A percentile compares a stretch with the other conserved stretches of the same genome.
Evolutionary conservation across 2,797 vertebrate genomes (phyloP).

Genomic region (Oreortyx pictus): DNA sequence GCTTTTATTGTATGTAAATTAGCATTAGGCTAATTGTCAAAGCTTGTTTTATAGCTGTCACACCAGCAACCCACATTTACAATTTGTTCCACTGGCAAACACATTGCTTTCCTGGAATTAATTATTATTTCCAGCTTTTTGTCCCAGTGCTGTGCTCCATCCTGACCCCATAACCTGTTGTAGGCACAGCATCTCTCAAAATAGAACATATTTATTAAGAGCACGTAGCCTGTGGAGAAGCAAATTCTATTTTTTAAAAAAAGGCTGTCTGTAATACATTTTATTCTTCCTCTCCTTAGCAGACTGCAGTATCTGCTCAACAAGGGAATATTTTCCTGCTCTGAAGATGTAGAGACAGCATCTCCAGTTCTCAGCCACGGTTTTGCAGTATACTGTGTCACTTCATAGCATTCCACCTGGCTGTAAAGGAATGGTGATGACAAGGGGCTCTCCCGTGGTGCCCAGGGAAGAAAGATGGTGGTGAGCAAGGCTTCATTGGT

Average conservation of each 20-base stretch:
- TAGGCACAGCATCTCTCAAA: neutral
- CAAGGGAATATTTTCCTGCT: neutral
- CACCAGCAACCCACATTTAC: constrained; percentile 20
- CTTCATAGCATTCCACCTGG: constrained; percentile 22
- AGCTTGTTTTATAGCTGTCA: constrained; percentile 23
- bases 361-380: neutral
- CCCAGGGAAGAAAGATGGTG: neutral
- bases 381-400: neutral
- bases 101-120: constrained; percentile 27
- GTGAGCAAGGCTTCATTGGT: constrained; percentile 5
- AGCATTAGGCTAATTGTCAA: neutral
- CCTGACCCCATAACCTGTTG: neutral
- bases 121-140: constrained; percentile 7
- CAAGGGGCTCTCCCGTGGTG: neutral
- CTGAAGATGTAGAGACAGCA: neutral
- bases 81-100: neutral
- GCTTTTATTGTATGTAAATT: constrained; percentile 46
- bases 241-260: neutral
- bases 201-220: neutral
- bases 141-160: neutral
- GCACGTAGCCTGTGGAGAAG: neutral
- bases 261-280: neutral
- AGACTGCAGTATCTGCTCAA: neutral
- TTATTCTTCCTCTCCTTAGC: neutral
- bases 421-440: neutral